Conservation (phyloP, 2,888 invertebrate genomes). For the Chironomus tentans region DNA sequence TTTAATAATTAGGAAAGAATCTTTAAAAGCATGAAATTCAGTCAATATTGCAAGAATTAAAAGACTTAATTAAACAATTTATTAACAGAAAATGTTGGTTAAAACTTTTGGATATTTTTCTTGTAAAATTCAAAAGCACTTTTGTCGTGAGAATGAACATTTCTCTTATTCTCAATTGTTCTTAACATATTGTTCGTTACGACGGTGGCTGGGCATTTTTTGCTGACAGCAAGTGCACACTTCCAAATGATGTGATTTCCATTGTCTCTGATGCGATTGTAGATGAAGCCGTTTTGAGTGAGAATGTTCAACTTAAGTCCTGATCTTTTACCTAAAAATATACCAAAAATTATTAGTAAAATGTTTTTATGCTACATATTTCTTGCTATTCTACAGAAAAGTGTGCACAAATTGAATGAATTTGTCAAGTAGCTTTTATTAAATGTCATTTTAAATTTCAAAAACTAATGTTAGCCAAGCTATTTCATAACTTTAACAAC, state of each 20-base stretch:
- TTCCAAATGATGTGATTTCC: constrained; percentile 6
- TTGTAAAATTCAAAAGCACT: constrained; percentile 11
- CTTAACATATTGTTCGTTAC: neutral
- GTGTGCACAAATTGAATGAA: too few relatives aligned
- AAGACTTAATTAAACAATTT: too few relatives aligned
- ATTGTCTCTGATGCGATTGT: neutral
- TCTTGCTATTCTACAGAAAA: too few relatives aligned
- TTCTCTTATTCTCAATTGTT: neutral
- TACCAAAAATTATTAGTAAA: neutral
- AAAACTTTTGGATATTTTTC: neutral
- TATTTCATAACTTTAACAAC: constrained; percentile 10
- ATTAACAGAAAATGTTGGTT: neutral
- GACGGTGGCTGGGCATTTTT: neutral
- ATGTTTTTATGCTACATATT: too few relatives aligned
- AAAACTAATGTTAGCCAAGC: neutral
- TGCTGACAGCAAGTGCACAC: neutral
- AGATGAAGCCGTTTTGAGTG: constrained; percentile 13
- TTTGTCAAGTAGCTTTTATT: too few relatives aligned
- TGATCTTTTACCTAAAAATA: neutral
- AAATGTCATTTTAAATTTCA: neutral
- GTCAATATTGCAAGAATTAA: neutral
- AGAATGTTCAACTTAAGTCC: constrained; percentile 1
- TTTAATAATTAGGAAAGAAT: neutral
- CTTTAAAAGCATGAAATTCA: neutral
- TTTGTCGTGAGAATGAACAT: constrained; percentile 14